A percentile compares a stretch with the other conserved stretches of the same genome.
Evolutionary conservation across 2,888 invertebrate species (phyloP).

Genomic region (Nomada ruficornis): DNA sequence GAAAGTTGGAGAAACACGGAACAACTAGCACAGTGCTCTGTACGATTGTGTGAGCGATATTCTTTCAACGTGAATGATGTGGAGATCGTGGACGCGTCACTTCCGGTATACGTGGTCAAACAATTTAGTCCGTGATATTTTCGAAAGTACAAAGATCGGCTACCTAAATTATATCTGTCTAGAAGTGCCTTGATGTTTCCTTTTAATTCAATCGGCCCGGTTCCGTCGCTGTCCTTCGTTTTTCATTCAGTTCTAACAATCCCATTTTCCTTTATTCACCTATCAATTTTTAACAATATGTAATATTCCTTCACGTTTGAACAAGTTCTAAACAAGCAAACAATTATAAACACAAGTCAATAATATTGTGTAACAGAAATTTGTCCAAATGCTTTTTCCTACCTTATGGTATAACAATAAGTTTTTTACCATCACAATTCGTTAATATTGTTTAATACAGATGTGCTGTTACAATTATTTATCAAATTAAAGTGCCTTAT

Average conservation of each 20-base stretch:
- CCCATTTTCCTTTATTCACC: not conserved
- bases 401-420: not conserved
- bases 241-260: not conserved
- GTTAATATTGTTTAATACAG: not conserved
- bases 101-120: constrained; percentile 79
- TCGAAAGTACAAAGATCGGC: constrained; percentile 40
- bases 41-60: constrained; percentile 43
- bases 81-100: constrained; percentile 74
- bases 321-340: not conserved
- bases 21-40: constrained; percentile 35
- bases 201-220: too few relatives aligned
- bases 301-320: not conserved
- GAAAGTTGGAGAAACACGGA: constrained; percentile 34
- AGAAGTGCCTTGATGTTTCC: not conserved
- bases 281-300: not conserved
- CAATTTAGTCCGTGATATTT: constrained; percentile 36
- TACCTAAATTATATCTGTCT: constrained; percentile 8
- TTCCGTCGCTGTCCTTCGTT: too few relatives aligned
- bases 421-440: not conserved
- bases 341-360: not conserved
- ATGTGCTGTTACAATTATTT: not conserved
- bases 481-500: not conserved
- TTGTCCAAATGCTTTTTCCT: not conserved
- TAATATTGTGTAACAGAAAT: not conserved
- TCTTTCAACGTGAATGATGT: constrained; percentile 75